These are phyloP conservation scores for Drosophila funebris DNA, from an alignment of 1,140 invertebrate species.

Conservation along the genomic window DNA sequence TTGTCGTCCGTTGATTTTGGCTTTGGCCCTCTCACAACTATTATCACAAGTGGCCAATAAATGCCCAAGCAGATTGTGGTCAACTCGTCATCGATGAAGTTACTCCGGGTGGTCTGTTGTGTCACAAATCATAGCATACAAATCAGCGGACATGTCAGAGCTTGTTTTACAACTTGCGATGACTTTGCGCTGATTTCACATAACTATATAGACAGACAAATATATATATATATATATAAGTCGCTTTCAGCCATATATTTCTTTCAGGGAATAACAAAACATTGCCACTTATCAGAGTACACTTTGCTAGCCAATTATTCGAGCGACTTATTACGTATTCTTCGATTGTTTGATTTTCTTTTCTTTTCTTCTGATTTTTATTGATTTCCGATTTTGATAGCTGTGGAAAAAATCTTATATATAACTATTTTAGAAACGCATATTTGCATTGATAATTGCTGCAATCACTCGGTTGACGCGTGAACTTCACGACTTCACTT, in stretches of 20 bases:
- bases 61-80: neutral
- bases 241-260: conserved; percentile 20
- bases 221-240: conserved; percentile 6
- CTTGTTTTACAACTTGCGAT: conserved; percentile 25
- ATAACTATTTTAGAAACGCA: too few relatives aligned
- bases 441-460: conserved; percentile 9
- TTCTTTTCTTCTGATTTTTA: neutral
- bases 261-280: neutral
- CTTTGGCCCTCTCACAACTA: neutral
- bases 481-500: neutral
- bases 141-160: conserved; percentile 10
- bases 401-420: neutral
- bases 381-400: neutral
- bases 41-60: conserved; percentile 27
- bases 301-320: neutral
- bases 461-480: conserved; percentile 1
- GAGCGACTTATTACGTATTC: neutral
- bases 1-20: neutral
- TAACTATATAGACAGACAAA: conserved; percentile 3
- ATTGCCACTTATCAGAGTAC: conserved; percentile 13
- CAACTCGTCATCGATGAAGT: conserved; percentile 3
- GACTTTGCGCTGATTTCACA: neutral
- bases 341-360: neutral
- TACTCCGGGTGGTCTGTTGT: neutral
- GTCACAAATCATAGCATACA: conserved; percentile 39